Base-by-base conservation (phyloP, 2,797 vertebrate species). In the Leucoraja ocellata region DNA sequence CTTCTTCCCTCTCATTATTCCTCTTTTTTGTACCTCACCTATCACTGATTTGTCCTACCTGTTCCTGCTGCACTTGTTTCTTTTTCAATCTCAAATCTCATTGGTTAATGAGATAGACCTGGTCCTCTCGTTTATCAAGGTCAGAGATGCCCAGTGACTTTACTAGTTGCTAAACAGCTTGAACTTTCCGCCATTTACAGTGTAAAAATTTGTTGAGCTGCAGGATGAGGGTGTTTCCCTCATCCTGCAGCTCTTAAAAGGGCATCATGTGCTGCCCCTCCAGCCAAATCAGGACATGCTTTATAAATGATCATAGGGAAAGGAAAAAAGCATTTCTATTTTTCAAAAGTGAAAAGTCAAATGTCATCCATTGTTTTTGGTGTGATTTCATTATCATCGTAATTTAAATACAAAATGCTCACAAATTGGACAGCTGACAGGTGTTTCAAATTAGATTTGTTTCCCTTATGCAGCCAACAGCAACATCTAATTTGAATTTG, bases 341-440 rank as follows among this genome's bases (percentile, higher is more conserved):
- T 91, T 91, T 71, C 5, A 61, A 91, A 91, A 71, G 5, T 8
- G 63, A 71, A 0, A 39, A 32, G 10, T 71, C 88, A 71, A 65
- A 91, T 91, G 68, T n/a, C 58, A 32, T n/a, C 54, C n/a, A 84
- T 83, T 83, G 81, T 61, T 28, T 28, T n/a, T 91, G 32, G 16
- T 39, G 71, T 71, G 63, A 91, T 71, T 68, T 88, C 84, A 88
- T 88, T 71, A 39, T 84, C 9, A 54, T 91, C 32, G 39, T 91
- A 71, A 68, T 91, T 36, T 71, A 91, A 91, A 71, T 91, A 32
- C 14, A 91, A 32, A 71, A 73, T 9, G 7, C 16, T 71, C 65
- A 71, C 61, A 68, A 91, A n/a, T 91, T 91, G 63, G 65, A 91
- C 88, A 91, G 88, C 61, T 91, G 88, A 91, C 86, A 91, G 79